Evolutionary conservation across 2,113 vertebrate species (phyloP).

Genomic region (Fregetta grallaria): DNA sequence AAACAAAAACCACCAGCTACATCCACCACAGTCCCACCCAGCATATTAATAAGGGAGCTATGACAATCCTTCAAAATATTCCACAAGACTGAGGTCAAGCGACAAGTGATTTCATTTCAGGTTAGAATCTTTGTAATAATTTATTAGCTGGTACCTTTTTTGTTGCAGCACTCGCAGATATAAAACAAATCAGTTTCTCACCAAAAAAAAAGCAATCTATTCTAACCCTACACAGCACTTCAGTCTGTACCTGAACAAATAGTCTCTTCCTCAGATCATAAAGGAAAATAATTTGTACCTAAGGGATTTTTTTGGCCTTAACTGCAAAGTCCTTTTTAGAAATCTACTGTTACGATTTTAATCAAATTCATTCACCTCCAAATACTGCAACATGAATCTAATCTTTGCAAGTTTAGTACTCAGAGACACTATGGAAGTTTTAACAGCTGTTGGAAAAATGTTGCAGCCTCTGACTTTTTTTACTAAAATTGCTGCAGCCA

Average conservation of each 20-base stretch:
- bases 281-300: not conserved
- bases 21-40: not conserved
- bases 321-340: not conserved
- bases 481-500: not conserved
- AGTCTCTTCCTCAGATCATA: not conserved
- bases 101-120: not conserved
- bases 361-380: not conserved
- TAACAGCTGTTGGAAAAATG: constrained; percentile 40
- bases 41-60: not conserved
- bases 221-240: not conserved
- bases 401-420: not conserved
- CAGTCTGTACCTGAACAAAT: not conserved
- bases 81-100: not conserved
- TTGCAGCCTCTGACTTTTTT: constrained; percentile 29
- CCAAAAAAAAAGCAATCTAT: not conserved
- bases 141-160: not conserved
- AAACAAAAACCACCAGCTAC: constrained; percentile 1
- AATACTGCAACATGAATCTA: not conserved
- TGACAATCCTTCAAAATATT: not conserved
- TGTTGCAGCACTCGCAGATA: not conserved
- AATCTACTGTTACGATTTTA: not conserved
- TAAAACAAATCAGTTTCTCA: not conserved
- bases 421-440: constrained; percentile 1
- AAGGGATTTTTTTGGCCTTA: not conserved
- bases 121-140: not conserved